Conservation (phyloP, 1,140 invertebrate species). For the Chrysopa pallens region DNA sequence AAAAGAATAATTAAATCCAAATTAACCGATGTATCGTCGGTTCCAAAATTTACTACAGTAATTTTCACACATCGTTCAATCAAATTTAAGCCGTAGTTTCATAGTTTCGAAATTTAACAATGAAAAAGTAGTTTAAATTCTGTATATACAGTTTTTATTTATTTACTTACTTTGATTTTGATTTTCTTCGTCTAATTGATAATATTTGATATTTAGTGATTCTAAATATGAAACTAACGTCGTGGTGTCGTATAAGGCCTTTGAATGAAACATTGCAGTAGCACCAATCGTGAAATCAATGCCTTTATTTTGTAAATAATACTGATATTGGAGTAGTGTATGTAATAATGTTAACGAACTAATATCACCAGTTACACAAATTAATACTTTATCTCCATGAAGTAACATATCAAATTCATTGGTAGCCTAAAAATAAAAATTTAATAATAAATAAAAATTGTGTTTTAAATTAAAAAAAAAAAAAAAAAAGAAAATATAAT, state of each 20-base stretch:
- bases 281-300: constrained; percentile 59
- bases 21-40: no score
- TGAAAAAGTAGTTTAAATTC: no score
- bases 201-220: constrained; percentile 45
- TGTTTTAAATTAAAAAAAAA: no score
- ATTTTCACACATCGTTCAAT: no score
- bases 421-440: constrained; percentile 37
- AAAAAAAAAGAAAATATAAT: no score
- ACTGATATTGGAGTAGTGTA: constrained; percentile 68
- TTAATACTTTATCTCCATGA: constrained; percentile 61
- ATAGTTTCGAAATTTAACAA: no score
- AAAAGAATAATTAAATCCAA: no score
- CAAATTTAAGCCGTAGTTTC: no score
- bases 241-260: constrained; percentile 41
- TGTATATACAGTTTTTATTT: not conserved
- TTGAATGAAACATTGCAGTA: constrained; percentile 49
- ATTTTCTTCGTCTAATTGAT: constrained; percentile 40
- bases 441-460: constrained; percentile 2
- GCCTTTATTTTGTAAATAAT: constrained; percentile 52
- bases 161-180: constrained; percentile 11
- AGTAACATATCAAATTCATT: constrained; percentile 73
- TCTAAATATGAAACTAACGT: constrained; percentile 49
- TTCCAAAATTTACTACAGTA: no score
- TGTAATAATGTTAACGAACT: constrained; percentile 70
- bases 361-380: constrained; percentile 69